Evolutionary conservation across 1,140 invertebrate genomes (phyloP), one percentile per base, ranked within the genome.

Genomic region (Macrobrachium rosenbergii): DNA sequence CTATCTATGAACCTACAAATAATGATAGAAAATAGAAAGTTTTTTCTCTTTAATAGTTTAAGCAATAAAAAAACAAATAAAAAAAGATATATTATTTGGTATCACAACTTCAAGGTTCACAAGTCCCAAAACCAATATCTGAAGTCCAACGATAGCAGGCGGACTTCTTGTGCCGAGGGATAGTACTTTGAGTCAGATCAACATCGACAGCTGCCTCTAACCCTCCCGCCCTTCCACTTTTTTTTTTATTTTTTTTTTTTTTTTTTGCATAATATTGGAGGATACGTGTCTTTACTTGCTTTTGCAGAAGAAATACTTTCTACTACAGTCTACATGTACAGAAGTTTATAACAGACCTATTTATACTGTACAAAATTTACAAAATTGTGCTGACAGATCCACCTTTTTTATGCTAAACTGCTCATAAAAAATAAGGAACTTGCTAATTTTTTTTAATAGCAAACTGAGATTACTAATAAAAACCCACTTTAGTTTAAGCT

Each of bases 11-110:
- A 81, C 77, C 85, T 87, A 87, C 85, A 87, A 87, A 87, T 87
- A 87, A 87, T 87, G 85, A 87, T 87, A 87, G 85, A 87, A 87
- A 87, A 87, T 87, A 87, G 85, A 86, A 86, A 81, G 81, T 75
- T 78, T 73, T 81, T 87, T 87, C 60, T 60, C 23, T 72, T 75
- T 81, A 81, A 58, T 60, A 64, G 37, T 78, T 84, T 80, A 67
- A 52, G 72, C 28, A 76, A 87, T 73, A 87, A 87, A 87, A 87
- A 81, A 73, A 85, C 77, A 75, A 87, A 58, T 87, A 81, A 87
- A 81, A 87, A 52, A 52, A 52, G 52, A 52, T 52, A 52, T 52
- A 52, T 52, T 87, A 87, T 87, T 87, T 87, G 85, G 85, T 87
- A 87, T 87, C 85, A 87, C 85, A 87, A 87, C 85, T 79, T 87